Conservation (phyloP, 2,888 invertebrate genomes). For the Apotomis capreana region DNA sequence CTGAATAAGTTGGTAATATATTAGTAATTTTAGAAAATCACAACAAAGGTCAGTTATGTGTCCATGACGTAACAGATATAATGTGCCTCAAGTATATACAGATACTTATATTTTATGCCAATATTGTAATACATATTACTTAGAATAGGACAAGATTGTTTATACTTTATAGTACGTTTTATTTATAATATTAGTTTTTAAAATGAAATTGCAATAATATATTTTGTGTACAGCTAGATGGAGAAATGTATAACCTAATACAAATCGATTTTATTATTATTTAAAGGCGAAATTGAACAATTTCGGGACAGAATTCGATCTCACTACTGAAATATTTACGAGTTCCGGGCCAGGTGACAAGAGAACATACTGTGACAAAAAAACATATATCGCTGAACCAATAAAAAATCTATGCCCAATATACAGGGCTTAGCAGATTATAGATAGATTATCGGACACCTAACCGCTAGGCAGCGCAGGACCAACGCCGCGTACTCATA, state of each 20-base stretch:
- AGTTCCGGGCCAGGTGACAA: too few species aligned
- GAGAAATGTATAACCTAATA: constrained; percentile 25
- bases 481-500: too few species aligned
- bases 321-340: background rate
- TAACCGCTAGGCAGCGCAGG: too few species aligned
- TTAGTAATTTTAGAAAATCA: constrained; percentile 31
- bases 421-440: too few species aligned
- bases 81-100: constrained; percentile 62
- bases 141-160: constrained; percentile 40
- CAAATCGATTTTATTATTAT: constrained; percentile 30
- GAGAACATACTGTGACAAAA: too few species aligned
- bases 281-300: constrained; percentile 4
- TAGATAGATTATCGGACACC: too few species aligned
- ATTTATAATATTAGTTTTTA: constrained; percentile 42
- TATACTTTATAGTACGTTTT: constrained; percentile 42
- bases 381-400: too few species aligned
- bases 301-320: constrained; percentile 8
- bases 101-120: constrained; percentile 62
- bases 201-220: constrained; percentile 42
- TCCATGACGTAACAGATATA: constrained; percentile 52
- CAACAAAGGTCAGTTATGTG: constrained; percentile 44
- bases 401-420: too few species aligned
- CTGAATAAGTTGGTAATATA: constrained; percentile 20
- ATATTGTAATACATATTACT: constrained; percentile 48
- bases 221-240: constrained; percentile 42